A percentile compares a stretch with the other conserved stretches of the same genome.
Evolutionary conservation across 2,888 invertebrate species (phyloP).

Genomic region (Heliconius erato): DNA sequence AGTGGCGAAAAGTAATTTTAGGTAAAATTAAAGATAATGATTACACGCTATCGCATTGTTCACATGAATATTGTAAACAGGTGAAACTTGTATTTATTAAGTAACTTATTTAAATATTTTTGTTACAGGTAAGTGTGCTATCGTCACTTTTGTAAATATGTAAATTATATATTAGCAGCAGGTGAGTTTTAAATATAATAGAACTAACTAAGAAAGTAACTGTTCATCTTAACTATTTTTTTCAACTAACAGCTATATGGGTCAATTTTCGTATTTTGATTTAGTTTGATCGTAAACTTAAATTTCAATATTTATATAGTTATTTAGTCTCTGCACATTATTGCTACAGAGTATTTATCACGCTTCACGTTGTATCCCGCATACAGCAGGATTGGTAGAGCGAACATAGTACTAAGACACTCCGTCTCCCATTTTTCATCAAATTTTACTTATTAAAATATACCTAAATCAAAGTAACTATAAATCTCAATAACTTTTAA

Average conservation of each 20-base stretch:
- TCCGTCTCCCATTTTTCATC: too few relatives aligned
- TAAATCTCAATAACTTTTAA: background rate
- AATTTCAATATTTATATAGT: background rate
- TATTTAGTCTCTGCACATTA: background rate
- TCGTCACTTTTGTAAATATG: constrained; percentile 25
- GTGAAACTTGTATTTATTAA: constrained; percentile 15
- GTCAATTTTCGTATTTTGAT: background rate
- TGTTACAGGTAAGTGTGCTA: constrained; percentile 74
- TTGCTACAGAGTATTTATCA: background rate
- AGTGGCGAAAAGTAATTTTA: background rate
- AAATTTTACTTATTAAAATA: background rate
- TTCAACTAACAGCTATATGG: background rate
- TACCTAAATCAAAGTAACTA: background rate
- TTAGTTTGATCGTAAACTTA: background rate
- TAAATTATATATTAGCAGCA: background rate
- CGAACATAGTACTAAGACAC: too few relatives aligned
- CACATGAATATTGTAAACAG: constrained; percentile 6
- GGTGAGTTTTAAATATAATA: constrained; percentile 50
- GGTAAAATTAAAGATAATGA: background rate
- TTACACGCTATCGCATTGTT: background rate
- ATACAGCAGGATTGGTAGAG: too few relatives aligned
- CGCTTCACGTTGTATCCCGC: too few relatives aligned
- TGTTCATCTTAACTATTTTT: background rate
- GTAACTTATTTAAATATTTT: constrained; percentile 56
- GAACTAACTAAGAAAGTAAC: constrained; percentile 22